Evolutionary conservation across 2,113 vertebrate species (phyloP), one percentile per base, ranked within the genome.

Genomic region (Lontra canadensis): DNA sequence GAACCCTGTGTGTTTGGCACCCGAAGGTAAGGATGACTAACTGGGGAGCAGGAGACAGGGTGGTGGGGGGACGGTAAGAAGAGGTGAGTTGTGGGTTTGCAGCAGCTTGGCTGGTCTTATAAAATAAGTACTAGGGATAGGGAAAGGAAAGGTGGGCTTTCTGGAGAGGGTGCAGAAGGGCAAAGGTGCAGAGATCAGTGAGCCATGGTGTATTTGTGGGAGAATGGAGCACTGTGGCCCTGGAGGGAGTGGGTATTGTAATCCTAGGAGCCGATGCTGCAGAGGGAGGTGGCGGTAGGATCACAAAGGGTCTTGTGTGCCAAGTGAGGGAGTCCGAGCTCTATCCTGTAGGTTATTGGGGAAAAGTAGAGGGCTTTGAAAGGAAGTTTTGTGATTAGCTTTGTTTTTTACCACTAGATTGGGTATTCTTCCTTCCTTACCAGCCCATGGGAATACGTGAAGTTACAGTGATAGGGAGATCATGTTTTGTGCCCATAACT

Each of bases 161-260:
- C 47, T 42, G 39, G 34, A 25, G 34, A 42, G 29, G 21, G 26
- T 2, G 1, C 63, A 61, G 78, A 9, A 59, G 71, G 49, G 61
- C 14, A 1, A 78, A 3, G 52, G 52, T 26, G 7, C 31, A 14
- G 78, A 69, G 59, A 14, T 11, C 4, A 1, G 47, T 34, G 61
- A 21, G 34, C 47, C 34, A 1, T 5, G 29, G 49, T 10, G 7
- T 17, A 12, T 57, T 8, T 13, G 59, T 14, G 69, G 52, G 34
- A 21, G 84, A 31, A 55, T 8, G 21, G 14, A 31, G 3, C 0
- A 8, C 18, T 9, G 17, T 0, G 29, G 8, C 42, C 18, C 21
- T 14, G 25, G 11, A 10, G 25, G 1, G 0, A 5, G 20, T 2
- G 39, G 1, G 25, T 65, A 44, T 20, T 25, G 29, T 17, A 7